These are phyloP conservation scores for Zaprionus obscuricornis DNA, from an alignment of 2,888 invertebrate genomes.

Conservation along the genomic window DNA sequence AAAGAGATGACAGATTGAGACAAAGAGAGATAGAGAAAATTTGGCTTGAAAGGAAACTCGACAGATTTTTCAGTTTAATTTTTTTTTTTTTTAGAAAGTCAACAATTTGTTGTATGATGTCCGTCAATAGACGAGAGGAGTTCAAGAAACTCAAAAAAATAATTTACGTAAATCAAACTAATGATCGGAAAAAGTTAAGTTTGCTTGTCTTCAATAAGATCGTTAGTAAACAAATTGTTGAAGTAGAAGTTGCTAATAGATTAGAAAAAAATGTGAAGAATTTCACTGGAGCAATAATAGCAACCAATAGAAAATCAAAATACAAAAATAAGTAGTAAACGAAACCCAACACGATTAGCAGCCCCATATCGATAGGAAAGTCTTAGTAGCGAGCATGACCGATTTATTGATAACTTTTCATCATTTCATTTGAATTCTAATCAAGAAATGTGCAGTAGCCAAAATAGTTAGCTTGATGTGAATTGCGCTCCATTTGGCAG, in stretches of 20 bases:
- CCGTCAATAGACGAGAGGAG: background rate
- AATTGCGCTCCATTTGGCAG: slow-evolving; percentile 58
- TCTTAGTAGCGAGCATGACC: too few relatives aligned
- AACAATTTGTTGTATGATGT: too few relatives aligned
- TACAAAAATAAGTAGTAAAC: too few relatives aligned
- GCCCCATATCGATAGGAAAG: slow-evolving; percentile 36
- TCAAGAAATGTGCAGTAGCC: slow-evolving; percentile 28
- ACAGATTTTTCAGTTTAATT: slow-evolving; percentile 20
- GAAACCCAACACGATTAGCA: too few relatives aligned
- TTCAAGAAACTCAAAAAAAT: slow-evolving; percentile 24
- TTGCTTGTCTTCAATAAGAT: too few relatives aligned
- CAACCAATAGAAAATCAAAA: too few relatives aligned
- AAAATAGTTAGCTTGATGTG: slow-evolving; percentile 22
- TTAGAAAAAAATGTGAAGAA: too few relatives aligned
- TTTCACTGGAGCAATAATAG: too few relatives aligned
- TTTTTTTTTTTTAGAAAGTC: slow-evolving; percentile 38
- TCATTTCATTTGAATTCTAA: slow-evolving; percentile 45
- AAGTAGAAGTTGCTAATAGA: too few relatives aligned
- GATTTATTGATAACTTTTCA: background rate
- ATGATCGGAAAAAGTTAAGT: too few relatives aligned
- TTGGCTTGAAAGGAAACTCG: slow-evolving; percentile 39
- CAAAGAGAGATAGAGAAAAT: slow-evolving; percentile 10
- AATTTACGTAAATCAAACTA: slow-evolving; percentile 2
- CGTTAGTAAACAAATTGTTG: too few relatives aligned
- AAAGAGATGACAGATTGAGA: too few relatives aligned